These are phyloP conservation scores for Lingula anatina DNA, from an alignment of 2,888 invertebrate genomes.

Conservation along the genomic window DNA sequence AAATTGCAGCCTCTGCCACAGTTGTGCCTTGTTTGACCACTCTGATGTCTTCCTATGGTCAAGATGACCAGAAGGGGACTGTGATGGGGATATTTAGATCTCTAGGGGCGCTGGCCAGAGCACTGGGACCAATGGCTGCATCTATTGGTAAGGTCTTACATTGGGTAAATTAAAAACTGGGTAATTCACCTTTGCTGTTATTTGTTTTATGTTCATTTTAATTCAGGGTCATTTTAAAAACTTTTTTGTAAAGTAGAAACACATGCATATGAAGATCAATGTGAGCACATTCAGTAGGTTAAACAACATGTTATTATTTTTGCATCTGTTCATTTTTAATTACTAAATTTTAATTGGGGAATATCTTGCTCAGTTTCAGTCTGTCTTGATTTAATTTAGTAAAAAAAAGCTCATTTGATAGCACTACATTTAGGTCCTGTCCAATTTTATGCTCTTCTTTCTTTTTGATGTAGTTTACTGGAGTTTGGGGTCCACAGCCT, in stretches of 20 bases:
- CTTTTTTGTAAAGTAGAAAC: background rate
- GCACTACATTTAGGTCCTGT: background rate
- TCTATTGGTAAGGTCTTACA: conserved; percentile 63
- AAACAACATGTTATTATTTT: background rate
- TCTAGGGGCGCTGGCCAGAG: conserved; percentile 87
- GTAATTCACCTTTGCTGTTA: too few relatives aligned
- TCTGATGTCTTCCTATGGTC: conserved; percentile 78
- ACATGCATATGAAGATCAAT: background rate
- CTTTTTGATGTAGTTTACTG: conserved; percentile 70
- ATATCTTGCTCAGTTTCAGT: background rate
- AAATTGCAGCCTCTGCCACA: conserved; percentile 60
- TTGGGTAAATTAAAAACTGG: background rate
- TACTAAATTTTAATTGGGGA: background rate
- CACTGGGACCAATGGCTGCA: conserved; percentile 83
- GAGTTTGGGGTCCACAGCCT: conserved; percentile 77
- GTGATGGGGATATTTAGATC: conserved; percentile 92
- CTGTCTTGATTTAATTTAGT: background rate
- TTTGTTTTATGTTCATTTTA: too few relatives aligned
- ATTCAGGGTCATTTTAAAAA: too few relatives aligned
- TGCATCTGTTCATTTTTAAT: background rate
- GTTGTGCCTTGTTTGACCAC: conserved; percentile 95
- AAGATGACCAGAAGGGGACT: conserved; percentile 76
- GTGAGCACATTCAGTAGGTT: background rate
- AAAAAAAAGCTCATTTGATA: background rate
- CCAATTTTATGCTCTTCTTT: conserved; percentile 4